Base-by-base conservation (phyloP, 2,113 vertebrate genomes). In the Platysternon megacephalum region DNA sequence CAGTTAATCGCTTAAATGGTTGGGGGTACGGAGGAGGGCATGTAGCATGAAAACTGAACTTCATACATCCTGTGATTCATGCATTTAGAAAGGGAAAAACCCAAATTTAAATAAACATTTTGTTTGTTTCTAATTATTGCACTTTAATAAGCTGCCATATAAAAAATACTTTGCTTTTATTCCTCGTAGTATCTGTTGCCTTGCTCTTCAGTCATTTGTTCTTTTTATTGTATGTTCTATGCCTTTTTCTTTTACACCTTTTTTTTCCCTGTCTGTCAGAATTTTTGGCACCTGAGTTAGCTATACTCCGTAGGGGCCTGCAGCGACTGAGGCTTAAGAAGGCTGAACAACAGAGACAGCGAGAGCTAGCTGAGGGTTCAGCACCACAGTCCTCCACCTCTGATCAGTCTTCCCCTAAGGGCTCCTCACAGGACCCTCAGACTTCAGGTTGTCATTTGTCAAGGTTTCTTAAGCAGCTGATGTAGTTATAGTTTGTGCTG, bases 291-390 rank as follows among this genome's bases (percentile, higher is more conserved):
- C 99, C 98, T 42, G 99, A 99, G 98, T 99, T 99, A 99, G 99
- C 99, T 98, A 99, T 99, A 99, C 99, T 99, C 97, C 99, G 99
- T 99, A 99, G 99, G 98, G 99, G 99, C 97, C 99, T 99, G 94
- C 99, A 99, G 97, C 99, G 99, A 83, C 98, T 99, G 98, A 98
- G 98, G 97, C 99, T 99, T 94, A 99, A 99, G 97, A 98, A 99
- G 98, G 98, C 99, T 81, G 99, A 99, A 97, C 99, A 99, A 96
- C 99, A 99, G 93, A 99, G 99, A 98, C 98, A 98, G 98, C 99
- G 98, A 97, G 99, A 98, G 97, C 98, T 98, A 89, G 98, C 98
- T 93, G 97, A 97, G 85, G 93, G 93, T 14, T 95, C 97, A 94
- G 87, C 98, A 29, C 39, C 98, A 84, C 98, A 98, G 97, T 97